A percentile compares a stretch with the other conserved stretches of the same genome.
Evolutionary conservation across 2,888 invertebrate genomes (phyloP).

Genomic region (Phaonia tiefii): DNA sequence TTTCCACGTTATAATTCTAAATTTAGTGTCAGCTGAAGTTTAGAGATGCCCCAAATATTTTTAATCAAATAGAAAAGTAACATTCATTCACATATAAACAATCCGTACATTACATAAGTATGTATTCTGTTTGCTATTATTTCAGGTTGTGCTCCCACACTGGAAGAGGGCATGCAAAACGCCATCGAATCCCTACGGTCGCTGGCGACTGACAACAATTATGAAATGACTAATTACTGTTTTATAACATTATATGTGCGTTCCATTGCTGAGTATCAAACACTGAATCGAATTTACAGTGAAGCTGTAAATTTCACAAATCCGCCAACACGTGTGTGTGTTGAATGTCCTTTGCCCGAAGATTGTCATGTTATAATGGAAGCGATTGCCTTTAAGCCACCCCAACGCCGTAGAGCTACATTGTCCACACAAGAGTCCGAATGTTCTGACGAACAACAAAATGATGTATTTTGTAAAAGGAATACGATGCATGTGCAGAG

Average conservation of each 20-base stretch:
- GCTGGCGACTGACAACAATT: conserved; percentile 76
- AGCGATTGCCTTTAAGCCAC: conserved; percentile 84
- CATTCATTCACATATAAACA: no score
- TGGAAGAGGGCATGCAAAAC: conserved; percentile 85
- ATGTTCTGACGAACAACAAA: conserved; percentile 38
- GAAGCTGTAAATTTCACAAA: conserved; percentile 87
- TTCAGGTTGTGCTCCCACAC: conserved; percentile 83
- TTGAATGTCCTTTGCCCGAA: conserved; percentile 88
- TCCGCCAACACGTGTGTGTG: conserved; percentile 93
- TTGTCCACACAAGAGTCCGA: conserved; percentile 67
- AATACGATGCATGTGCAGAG: conserved; percentile 96
- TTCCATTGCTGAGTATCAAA: conserved; percentile 89
- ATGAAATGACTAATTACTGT: conserved; percentile 85
- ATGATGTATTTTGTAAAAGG: conserved; percentile 80
- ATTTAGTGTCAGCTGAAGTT: no score
- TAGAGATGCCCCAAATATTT: no score
- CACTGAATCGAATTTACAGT: conserved; percentile 89
- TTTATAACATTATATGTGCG: conserved; percentile 92
- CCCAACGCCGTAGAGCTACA: conserved; percentile 74
- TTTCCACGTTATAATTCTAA: no score
- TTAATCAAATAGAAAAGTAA: no score
- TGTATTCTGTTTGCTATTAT: conserved; percentile 27
- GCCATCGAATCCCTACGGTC: conserved; percentile 88
- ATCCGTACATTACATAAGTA: background rate
- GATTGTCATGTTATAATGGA: conserved; percentile 89